These are phyloP conservation scores for Amazona guildingii DNA, from an alignment of 2,113 vertebrate genomes.

Conservation along the genomic window DNA sequence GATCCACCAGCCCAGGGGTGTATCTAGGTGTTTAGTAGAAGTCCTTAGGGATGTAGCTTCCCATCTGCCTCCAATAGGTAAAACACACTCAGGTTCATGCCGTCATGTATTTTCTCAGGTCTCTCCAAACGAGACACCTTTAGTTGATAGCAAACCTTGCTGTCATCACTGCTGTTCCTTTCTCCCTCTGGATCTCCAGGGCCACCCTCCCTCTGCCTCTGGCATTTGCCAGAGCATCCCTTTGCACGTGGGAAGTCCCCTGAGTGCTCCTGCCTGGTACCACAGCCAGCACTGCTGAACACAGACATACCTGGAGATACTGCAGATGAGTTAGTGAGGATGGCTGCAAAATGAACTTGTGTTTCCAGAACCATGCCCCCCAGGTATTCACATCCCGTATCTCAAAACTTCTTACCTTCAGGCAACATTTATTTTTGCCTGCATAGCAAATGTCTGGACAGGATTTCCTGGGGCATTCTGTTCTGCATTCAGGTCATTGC, in stretches of 20 bases:
- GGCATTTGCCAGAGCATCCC: background rate
- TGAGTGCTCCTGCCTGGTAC: background rate
- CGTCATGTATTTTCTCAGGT: background rate
- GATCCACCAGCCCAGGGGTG: background rate
- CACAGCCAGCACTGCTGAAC: fast-evolving
- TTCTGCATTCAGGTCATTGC: fast-evolving
- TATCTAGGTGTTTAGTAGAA: background rate
- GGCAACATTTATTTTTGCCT: background rate
- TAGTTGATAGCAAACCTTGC: background rate
- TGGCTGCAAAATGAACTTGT: background rate
- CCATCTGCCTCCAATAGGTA: background rate
- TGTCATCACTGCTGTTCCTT: background rate
- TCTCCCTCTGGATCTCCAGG: background rate
- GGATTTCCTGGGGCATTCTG: background rate
- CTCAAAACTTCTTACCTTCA: background rate
- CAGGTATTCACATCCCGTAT: background rate
- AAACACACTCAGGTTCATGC: background rate
- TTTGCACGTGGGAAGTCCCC: background rate
- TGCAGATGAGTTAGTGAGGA: background rate
- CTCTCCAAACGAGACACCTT: background rate
- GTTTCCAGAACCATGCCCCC: background rate
- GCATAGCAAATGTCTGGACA: background rate
- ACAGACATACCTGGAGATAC: fast-evolving
- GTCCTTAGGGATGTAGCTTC: background rate
- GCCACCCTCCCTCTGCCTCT: background rate